A percentile compares a stretch with the other conserved stretches of the same genome.
Conservation (phyloP, 2,113 vertebrate genomes). For the Heterotis niloticus region DNA sequence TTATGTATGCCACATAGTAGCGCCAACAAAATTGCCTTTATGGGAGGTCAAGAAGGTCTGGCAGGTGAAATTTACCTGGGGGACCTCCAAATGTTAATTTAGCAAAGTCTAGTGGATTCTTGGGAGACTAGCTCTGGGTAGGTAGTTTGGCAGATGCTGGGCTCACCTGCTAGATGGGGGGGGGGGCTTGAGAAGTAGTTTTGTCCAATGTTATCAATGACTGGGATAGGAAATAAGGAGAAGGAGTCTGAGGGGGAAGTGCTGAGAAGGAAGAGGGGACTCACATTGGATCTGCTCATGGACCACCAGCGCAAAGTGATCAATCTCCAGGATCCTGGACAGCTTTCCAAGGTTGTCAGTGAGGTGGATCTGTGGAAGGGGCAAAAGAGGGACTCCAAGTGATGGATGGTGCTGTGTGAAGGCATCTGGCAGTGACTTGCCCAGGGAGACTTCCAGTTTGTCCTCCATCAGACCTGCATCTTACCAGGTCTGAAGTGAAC, state of each 20-base stretch:
- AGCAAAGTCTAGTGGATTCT: conserved; percentile 5
- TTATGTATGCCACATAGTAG: too few relatives aligned
- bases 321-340: conserved; percentile 83
- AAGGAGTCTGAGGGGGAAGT: too few relatives aligned
- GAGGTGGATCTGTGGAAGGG: conserved; percentile 71
- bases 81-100: neutral
- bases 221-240: too few relatives aligned
- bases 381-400: neutral
- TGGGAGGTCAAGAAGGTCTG: too few relatives aligned
- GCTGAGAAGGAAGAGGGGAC: conserved; percentile 40
- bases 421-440: too few relatives aligned
- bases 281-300: conserved; percentile 93
- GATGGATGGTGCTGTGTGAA: neutral
- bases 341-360: conserved; percentile 82
- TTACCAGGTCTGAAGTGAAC: too few relatives aligned
- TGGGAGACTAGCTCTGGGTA: neutral
- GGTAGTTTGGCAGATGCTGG: neutral
- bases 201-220: too few relatives aligned
- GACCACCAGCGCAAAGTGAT: conserved; percentile 90
- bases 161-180: neutral
- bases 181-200: too few relatives aligned
- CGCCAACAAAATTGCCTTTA: too few relatives aligned
- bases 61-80: neutral
- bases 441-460: too few relatives aligned
- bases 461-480: too few relatives aligned